Conservation (phyloP, 2,113 vertebrate species). For the Galbula dea region DNA sequence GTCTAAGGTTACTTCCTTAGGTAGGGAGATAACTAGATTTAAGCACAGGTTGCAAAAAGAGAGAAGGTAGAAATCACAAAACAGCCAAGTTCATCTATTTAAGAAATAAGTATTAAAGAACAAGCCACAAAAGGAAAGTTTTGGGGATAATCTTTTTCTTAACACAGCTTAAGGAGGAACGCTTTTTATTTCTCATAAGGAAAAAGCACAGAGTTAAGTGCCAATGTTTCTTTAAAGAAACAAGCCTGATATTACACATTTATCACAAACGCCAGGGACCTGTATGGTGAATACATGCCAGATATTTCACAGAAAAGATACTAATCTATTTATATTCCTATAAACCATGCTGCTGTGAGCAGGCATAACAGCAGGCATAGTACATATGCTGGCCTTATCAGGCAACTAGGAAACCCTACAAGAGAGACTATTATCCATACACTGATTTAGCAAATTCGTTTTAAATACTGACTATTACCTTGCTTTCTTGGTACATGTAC, state of each 20-base stretch:
- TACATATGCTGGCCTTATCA: not conserved
- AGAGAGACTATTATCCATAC: not conserved
- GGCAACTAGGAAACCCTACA: not conserved
- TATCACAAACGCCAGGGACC: not conserved
- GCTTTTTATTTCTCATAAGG: not conserved
- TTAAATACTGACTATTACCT: not conserved
- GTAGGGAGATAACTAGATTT: not conserved
- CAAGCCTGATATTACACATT: not conserved
- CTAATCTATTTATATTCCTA: not conserved
- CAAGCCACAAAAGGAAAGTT: not conserved
- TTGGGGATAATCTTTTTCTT: not conserved
- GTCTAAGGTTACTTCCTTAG: not conserved
- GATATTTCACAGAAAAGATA: slow-evolving; percentile 7
- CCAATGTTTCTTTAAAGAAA: not conserved
- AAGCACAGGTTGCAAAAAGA: not conserved
- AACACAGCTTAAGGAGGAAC: not conserved
- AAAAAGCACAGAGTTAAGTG: not conserved
- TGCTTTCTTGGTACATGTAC: not conserved
- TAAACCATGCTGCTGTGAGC: not conserved
- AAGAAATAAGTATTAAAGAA: not conserved
- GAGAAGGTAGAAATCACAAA: not conserved
- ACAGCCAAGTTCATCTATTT: not conserved
- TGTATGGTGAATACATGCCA: not conserved
- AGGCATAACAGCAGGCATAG: not conserved
- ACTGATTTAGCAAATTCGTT: not conserved